Percentiles rank a stretch among this genome's conserved stretches.
Conservation (phyloP, 2,888 invertebrate species). For the Rhopalosiphum nymphaeae region DNA sequence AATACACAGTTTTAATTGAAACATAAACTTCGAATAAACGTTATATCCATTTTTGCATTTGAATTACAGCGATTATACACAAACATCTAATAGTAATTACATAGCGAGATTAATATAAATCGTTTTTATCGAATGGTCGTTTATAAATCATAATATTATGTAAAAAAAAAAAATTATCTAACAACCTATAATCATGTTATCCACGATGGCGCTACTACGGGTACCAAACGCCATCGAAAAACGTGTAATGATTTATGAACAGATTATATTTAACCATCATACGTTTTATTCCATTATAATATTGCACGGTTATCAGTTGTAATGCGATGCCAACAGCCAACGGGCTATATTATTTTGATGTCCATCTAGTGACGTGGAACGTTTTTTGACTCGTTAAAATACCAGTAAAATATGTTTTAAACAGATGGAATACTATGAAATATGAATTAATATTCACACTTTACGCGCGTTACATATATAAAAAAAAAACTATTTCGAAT, state of each 20-base stretch:
- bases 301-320: constrained; percentile 2
- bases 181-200: constrained; percentile 26
- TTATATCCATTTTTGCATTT: no score
- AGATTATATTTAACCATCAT: neutral
- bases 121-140: neutral
- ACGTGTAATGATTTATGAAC: neutral
- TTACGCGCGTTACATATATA: neutral
- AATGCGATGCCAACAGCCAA: neutral
- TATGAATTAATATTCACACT: neutral
- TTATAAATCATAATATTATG: neutral
- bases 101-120: neutral
- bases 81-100: neutral
- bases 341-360: neutral
- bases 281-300: neutral
- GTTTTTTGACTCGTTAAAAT: neutral
- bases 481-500: neutral
- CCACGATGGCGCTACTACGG: constrained; percentile 20
- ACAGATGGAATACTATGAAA: neutral
- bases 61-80: neutral
- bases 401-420: neutral
- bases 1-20: neutral
- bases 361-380: neutral
- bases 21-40: neutral
- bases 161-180: neutral
- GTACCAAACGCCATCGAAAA: neutral